Base-by-base conservation (phyloP, 2,888 invertebrate species). In the Yponomeuta malinellus region DNA sequence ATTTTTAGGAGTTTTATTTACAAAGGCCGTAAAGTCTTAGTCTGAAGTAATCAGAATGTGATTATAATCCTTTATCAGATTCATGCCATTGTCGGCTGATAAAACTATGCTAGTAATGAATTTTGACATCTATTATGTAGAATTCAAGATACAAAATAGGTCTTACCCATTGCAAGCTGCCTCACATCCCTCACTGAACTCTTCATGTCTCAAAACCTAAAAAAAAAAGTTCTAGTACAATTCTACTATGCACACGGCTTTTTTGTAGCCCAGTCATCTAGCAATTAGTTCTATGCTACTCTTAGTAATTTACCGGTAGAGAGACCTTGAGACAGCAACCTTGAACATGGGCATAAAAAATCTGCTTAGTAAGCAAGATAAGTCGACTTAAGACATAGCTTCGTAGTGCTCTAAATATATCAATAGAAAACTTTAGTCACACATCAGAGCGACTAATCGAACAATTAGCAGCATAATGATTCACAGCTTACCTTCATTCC, bases 141-240 rank as follows among this genome's bases (percentile, higher is more conserved):
- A 43, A 8, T 43, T 43, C 43, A 43, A 43, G 43, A 43, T 43
- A 43, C 43, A 8, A 43, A 43, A 43, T 43, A 43, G 43, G 9
- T 59, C 81, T 80, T 90, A 98, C 98, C 99, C 99, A 94, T 99
- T 99, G 86, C 99, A 99, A 69, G 97, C 94, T 31, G 99, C 99
- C 82, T 98, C 97, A 89, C 99, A 99, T 2, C 98, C 99, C 86
- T 98, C 97, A 74, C 95, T 95, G 86, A 99, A 99, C 88, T 99
- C 99, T 88, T 99, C 99, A 91, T 99, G 99, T 72, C 99, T 94
- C 73, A 98, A 89, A 71, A 98, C 96, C 97, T 97, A 74, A 43
- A 73, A 72, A 69, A 23, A 72, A 52, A 67, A 48, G 48, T 68
- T 63, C 37, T 10, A 68, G 52, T 52, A 15, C 31, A 48, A 48